Conservation (phyloP, 2,113 vertebrate species). For the Columba janthina region DNA sequence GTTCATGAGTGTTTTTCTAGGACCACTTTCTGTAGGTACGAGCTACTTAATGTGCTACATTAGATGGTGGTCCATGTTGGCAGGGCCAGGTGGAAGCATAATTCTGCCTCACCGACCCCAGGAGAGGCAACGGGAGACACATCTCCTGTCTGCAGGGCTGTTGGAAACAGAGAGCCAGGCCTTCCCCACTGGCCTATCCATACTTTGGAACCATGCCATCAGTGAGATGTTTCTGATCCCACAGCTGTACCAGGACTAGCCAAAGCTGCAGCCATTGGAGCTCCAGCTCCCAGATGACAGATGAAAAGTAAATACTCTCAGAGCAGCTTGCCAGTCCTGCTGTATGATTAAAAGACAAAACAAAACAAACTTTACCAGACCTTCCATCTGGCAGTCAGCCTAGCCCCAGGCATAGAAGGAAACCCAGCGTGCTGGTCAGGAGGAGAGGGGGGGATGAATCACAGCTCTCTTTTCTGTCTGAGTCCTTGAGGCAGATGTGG, state of each 20-base stretch:
- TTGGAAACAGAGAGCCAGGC: not conserved
- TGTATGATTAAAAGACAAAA: slow-evolving; percentile 34
- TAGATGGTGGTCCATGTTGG: not conserved
- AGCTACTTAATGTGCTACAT: not conserved
- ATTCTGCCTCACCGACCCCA: not conserved
- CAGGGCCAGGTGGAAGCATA: fast-evolving
- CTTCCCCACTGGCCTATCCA: not conserved
- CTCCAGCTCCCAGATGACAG: not conserved
- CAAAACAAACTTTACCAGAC: not conserved
- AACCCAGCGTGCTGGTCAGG: slow-evolving; percentile 15
- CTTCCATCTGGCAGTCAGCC: slow-evolving; percentile 26
- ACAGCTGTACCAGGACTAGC: not conserved
- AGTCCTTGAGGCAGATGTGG: not conserved
- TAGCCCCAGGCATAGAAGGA: slow-evolving; percentile 14
- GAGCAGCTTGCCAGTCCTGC: slow-evolving; percentile 34
- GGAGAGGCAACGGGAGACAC: not conserved
- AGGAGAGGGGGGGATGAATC: not conserved
- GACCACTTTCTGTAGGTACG: not conserved
- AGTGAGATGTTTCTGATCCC: not conserved
- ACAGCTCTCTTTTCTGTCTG: not conserved
- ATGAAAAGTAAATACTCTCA: slow-evolving; percentile 32
- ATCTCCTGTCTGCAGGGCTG: not conserved
- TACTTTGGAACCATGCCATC: not conserved
- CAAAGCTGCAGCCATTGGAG: slow-evolving; percentile 8
- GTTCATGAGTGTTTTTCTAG: not conserved